A percentile compares a stretch with the other conserved stretches of the same genome.
Evolutionary conservation across 2,797 vertebrate species (phyloP).

Genomic region (Octomys mimax): DNA sequence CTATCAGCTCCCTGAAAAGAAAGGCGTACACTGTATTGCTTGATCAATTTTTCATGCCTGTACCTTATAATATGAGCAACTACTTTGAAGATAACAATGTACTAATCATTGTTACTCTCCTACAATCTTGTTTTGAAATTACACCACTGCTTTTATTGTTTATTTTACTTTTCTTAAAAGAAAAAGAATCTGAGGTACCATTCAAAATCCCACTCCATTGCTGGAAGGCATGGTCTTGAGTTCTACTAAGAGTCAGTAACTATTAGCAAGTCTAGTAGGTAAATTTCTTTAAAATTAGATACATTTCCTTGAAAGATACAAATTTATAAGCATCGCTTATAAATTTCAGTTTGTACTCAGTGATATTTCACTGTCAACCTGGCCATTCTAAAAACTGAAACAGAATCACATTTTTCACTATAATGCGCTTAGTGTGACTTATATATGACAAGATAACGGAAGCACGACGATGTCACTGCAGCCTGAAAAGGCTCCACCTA

Average conservation of each 20-base stretch:
- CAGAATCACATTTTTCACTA: neutral
- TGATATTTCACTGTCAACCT: neutral
- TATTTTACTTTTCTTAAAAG: too few relatives aligned
- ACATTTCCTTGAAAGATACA: neutral
- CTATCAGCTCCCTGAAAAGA: too few relatives aligned
- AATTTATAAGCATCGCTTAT: neutral
- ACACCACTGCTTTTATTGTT: too few relatives aligned
- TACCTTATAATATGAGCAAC: too few relatives aligned
- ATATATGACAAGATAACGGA: neutral
- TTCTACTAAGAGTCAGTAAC: neutral
- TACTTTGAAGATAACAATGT: too few relatives aligned
- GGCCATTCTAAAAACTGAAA: neutral
- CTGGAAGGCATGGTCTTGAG: neutral
- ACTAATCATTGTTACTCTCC: too few relatives aligned
- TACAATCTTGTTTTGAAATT: too few relatives aligned
- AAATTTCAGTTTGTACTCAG: neutral
- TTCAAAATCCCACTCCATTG: neutral
- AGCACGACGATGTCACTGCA: neutral
- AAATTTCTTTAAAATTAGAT: constrained; percentile 24
- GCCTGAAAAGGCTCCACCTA: neutral
- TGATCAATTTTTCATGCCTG: too few relatives aligned
- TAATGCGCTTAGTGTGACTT: neutral
- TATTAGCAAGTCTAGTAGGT: neutral
- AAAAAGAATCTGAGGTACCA: neutral
- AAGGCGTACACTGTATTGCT: too few relatives aligned